A percentile compares a stretch with the other conserved stretches of the same genome.
phyloP scores from a whole-genome alignment of 2,888 invertebrate species.

The Caenorhabditis zanzibari region DNA sequence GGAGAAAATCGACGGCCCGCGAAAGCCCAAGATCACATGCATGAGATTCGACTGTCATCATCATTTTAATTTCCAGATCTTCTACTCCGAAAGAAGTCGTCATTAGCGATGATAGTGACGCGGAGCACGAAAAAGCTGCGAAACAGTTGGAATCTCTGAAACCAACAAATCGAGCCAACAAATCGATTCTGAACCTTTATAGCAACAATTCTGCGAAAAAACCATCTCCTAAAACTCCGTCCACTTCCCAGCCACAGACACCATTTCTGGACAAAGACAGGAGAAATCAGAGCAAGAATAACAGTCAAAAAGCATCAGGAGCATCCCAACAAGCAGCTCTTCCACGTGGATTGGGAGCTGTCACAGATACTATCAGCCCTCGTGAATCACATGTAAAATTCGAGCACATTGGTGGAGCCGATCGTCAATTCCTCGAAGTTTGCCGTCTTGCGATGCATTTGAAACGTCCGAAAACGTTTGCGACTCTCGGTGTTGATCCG shows the following conservation, averaged over 20 bases:
- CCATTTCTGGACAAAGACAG: conserved; percentile 4
- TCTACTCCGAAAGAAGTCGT: conserved; percentile 32
- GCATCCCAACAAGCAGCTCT: conserved; percentile 8
- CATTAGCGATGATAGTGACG: conserved; percentile 64
- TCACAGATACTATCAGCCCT: conserved; percentile 56
- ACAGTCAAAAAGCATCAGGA: neutral
- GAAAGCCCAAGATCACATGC: too few relatives aligned
- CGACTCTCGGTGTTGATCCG: conserved; percentile 90
- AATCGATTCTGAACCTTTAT: conserved; percentile 68
- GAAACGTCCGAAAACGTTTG: conserved; percentile 93
- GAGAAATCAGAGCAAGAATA: conserved; percentile 6
- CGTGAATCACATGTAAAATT: conserved; percentile 67
- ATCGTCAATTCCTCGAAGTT: conserved; percentile 76
- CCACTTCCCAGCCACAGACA: neutral
- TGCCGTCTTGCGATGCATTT: conserved; percentile 87
- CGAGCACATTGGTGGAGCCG: conserved; percentile 77
- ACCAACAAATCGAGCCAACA: conserved; percentile 72
- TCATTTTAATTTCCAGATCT: neutral
- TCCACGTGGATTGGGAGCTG: conserved; percentile 69
- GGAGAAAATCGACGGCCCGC: too few relatives aligned
- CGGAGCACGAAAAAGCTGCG: conserved; percentile 59
- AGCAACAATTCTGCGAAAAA: conserved; percentile 23
- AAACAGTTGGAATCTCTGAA: conserved; percentile 55
- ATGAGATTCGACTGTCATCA: too few relatives aligned
- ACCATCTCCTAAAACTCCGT: neutral